These are phyloP conservation scores for Atopsyche davidsoni DNA, from an alignment of 1,140 invertebrate species.

Conservation along the genomic window DNA sequence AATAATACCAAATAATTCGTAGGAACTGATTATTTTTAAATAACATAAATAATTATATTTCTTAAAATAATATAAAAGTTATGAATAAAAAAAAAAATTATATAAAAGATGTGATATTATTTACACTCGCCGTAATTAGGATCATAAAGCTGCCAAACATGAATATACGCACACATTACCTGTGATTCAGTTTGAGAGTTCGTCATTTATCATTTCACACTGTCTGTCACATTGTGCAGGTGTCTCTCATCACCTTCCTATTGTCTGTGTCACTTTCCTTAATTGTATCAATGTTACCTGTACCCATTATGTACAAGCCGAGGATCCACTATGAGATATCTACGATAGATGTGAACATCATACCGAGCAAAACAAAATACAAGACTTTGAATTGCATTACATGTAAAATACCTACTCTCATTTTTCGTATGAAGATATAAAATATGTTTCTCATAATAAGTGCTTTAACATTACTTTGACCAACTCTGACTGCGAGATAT, in stretches of 20 bases:
- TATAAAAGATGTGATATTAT: no score
- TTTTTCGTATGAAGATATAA: background rate
- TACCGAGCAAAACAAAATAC: background rate
- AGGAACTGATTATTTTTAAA: no score
- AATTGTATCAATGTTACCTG: conserved; percentile 2
- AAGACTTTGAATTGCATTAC: background rate
- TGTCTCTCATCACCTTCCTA: conserved; percentile 4
- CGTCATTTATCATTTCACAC: conserved; percentile 1
- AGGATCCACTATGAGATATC: background rate
- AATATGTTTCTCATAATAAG: conserved; percentile 12
- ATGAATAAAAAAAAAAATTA: no score
- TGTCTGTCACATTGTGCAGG: background rate
- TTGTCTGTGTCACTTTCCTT: conserved; percentile 8
- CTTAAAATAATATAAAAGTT: no score
- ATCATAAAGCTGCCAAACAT: no score
- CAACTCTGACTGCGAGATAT: conserved; percentile 23
- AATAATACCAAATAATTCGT: no score
- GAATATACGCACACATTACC: no score
- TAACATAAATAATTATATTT: no score
- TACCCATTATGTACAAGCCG: background rate
- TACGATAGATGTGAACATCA: background rate
- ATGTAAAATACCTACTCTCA: conserved; percentile 2
- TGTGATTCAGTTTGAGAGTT: no score
- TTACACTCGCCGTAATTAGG: no score
- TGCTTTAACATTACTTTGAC: conserved; percentile 14